These are phyloP conservation scores for Apis laboriosa DNA, from an alignment of 1,140 invertebrate species.

Conservation along the genomic window DNA sequence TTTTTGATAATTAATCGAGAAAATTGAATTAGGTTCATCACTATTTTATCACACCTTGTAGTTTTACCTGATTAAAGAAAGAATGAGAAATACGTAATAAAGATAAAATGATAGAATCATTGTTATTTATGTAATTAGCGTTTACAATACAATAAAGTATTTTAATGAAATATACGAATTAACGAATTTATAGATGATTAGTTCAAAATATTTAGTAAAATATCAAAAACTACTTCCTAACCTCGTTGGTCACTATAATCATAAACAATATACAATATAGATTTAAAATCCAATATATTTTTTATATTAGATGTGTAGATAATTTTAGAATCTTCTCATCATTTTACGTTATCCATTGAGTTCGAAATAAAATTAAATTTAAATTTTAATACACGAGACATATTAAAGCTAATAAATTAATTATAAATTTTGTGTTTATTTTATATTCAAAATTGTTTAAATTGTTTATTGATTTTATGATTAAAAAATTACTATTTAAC, in stretches of 20 bases:
- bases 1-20: not conserved
- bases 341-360: not conserved
- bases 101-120: not conserved
- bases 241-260: constrained; percentile 5
- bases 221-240: constrained; percentile 9
- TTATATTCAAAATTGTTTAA: not conserved
- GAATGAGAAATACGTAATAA: not conserved
- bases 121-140: not conserved
- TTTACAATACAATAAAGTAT: not conserved
- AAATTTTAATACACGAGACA: too few species aligned
- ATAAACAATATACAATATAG: not conserved
- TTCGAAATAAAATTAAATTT: too few species aligned
- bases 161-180: not conserved
- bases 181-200: not conserved
- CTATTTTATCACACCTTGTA: not conserved
- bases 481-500: not conserved
- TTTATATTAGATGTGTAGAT: not conserved
- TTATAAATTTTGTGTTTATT: not conserved
- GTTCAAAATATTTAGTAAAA: not conserved
- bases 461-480: not conserved
- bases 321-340: not conserved
- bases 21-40: constrained; percentile 17
- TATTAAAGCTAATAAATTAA: too few species aligned
- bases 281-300: not conserved
- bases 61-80: not conserved